Evolutionary conservation across 2,797 vertebrate species (phyloP), one percentile per base, ranked within the genome.

Genomic region (Lepus townsendii): DNA sequence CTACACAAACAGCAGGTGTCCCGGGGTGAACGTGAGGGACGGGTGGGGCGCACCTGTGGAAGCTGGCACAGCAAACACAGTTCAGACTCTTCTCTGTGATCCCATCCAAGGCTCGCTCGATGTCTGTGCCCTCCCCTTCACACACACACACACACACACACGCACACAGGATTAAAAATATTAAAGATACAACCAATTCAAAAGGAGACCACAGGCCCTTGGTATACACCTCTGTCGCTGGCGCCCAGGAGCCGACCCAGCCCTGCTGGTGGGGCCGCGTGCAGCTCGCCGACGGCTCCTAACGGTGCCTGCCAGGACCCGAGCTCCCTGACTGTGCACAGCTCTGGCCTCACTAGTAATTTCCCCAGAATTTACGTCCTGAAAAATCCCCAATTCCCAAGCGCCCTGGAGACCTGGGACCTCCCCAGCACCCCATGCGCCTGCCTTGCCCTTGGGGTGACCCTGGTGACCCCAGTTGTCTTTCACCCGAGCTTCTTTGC

Each of bases 401-500:
- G 35, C 17, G 42, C 60, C 4, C 0, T 9, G 50, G 20, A 38
- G 50, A 66, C 7, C 30, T 0, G 1, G 19, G 62, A n/a, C 42
- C 27, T 60, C 50, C 20, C 7, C 16, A 52, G 57, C 3, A 2
- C 13, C 47, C 57, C 11, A 10, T 0, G 0, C 5, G 8, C 32
- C 50, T 14, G 14, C 60, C 19, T 7, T 24, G 32, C 19, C 20
- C 78, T 30, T 12, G 1, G 14, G 42, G 24, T 20, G 1, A 24
- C 38, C 52, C 65, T 71, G 26, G 12, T 57, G 92, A 97, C 86
- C 73, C 17, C 90, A 85, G 68, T 63, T 94, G 97, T 73, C 93
- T 96, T 96, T 90, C 72, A 83, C 83, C 88, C 47, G 76, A 83
- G 97, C 88, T 83, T 95, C 62, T 96, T 88, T 79, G 94, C 66